Evolutionary conservation across 2,113 vertebrate species (phyloP).

Genomic region (Myotis davidii): DNA sequence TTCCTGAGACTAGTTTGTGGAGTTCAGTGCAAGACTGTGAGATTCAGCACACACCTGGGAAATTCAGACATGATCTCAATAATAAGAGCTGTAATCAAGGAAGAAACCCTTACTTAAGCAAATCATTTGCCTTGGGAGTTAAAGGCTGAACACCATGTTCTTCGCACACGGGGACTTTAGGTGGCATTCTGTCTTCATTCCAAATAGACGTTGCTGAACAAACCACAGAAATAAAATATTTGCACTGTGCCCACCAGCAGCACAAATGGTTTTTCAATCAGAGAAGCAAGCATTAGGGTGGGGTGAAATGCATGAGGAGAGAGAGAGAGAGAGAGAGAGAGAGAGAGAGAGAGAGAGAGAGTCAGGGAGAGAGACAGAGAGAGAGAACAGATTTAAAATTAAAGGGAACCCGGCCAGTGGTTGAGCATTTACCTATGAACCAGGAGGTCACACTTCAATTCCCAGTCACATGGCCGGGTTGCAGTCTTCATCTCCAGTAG

Average conservation of each 20-base stretch:
- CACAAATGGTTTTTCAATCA: constrained; percentile 51
- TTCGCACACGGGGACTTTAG: constrained; percentile 34
- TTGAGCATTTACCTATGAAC: too few species aligned
- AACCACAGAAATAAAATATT: constrained; percentile 64
- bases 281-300: not conserved
- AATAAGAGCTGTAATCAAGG: constrained; percentile 77
- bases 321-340: rapidly evolving
- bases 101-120: constrained; percentile 77
- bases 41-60: constrained; percentile 76
- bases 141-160: constrained; percentile 58
- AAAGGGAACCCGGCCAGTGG: not conserved
- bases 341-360: not conserved
- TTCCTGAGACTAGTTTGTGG: constrained; percentile 45
- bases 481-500: too few species aligned
- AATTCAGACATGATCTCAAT: constrained; percentile 74
- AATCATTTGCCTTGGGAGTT: constrained; percentile 74
- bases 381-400: not conserved
- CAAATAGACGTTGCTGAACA: constrained; percentile 14
- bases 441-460: too few species aligned
- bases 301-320: not conserved
- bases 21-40: constrained; percentile 29
- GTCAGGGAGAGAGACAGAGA: not conserved
- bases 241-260: not conserved
- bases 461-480: too few species aligned
- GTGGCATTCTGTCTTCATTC: constrained; percentile 37